A percentile compares a stretch with the other conserved stretches of the same genome.
Evolutionary conservation across 2,888 invertebrate species (phyloP).

Genomic region (Altica lythri): DNA sequence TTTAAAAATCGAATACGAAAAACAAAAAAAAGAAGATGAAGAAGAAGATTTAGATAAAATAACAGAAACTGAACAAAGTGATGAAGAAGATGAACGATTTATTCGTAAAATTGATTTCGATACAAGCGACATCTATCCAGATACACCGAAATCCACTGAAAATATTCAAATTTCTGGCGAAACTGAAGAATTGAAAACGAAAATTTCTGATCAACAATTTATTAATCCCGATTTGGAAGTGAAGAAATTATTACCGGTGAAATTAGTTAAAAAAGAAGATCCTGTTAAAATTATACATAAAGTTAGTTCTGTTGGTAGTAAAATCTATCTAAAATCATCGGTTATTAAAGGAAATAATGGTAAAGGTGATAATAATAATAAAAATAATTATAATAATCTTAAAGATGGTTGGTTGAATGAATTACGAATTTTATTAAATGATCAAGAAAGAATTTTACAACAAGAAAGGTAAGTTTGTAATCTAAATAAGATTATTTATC

Average conservation of each 20-base stretch:
- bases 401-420: slow-evolving; percentile 62
- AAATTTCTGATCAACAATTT: slow-evolving; percentile 19
- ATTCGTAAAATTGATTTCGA: not conserved
- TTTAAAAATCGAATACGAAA: slow-evolving; percentile 48
- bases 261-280: slow-evolving; percentile 24
- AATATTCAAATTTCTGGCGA: slow-evolving; percentile 1
- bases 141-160: slow-evolving; percentile 13
- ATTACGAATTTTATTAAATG: slow-evolving; percentile 61
- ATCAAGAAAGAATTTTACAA: slow-evolving; percentile 64
- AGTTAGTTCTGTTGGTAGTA: slow-evolving; percentile 49
- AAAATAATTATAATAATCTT: slow-evolving; percentile 55
- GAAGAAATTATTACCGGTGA: slow-evolving; percentile 34
- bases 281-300: slow-evolving; percentile 47
- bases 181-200: slow-evolving; percentile 15
- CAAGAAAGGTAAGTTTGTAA: slow-evolving; percentile 64
- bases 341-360: slow-evolving; percentile 52
- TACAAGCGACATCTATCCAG: not conserved
- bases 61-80: slow-evolving; percentile 24
- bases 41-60: slow-evolving; percentile 17
- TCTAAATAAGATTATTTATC: too few species aligned
- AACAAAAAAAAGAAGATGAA: slow-evolving; percentile 27
- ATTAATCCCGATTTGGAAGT: slow-evolving; percentile 36
- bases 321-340: slow-evolving; percentile 55
- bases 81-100: slow-evolving; percentile 1
- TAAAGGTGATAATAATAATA: slow-evolving; percentile 15